Evolutionary conservation across 2,113 vertebrate genomes (phyloP), one percentile per base, ranked within the genome.

Genomic region (Prietella phreatophila): DNA sequence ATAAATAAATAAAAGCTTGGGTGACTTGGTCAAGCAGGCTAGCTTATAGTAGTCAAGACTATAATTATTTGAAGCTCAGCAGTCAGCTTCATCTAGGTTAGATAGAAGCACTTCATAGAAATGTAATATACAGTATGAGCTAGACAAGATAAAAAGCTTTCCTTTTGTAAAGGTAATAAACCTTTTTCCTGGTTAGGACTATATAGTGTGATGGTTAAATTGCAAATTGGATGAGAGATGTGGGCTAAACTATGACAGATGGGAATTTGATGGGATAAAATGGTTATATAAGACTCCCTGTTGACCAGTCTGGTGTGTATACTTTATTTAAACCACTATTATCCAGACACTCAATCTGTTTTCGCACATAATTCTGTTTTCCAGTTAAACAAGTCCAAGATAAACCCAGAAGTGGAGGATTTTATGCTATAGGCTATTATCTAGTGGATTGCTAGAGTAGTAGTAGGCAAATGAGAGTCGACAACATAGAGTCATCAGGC

Each of bases 161-260:
- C 65, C 56, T 86, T 86, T 90, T 88, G 82, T 87, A 50, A 85
- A 58, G 82, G 42, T 47, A 79, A 25, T 79, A 33, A 78, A 81
- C 69, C 82, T 76, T 88, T 81, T 85, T 88, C 61, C 33, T 65
- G 60, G 82, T 86, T 63, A 88, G 69, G 85, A 33, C 5, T 33
- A 30, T 22, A 56, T 1, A 14, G 55, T 85, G 33, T 89, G 67
- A 83, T 83, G 73, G 83, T 84, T 76, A 30, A 53, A 82, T 75
- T 84, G 82, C 82, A 50, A 86, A 88, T 55, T 82, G 84, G 50
- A 83, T 89, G 78, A 86, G 84, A 89, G 87, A 67, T 88, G 25
- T 82, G 85, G 78, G 80, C 73, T 79, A 87, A 85, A 87, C 55
- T 89, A 89, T 89, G 89, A 90, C 83, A 88, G 86, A 90, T 90